Evolutionary conservation across 2,113 vertebrate genomes (phyloP), one percentile per base, ranked within the genome.

Genomic region (Archocentrus centrarchus): DNA sequence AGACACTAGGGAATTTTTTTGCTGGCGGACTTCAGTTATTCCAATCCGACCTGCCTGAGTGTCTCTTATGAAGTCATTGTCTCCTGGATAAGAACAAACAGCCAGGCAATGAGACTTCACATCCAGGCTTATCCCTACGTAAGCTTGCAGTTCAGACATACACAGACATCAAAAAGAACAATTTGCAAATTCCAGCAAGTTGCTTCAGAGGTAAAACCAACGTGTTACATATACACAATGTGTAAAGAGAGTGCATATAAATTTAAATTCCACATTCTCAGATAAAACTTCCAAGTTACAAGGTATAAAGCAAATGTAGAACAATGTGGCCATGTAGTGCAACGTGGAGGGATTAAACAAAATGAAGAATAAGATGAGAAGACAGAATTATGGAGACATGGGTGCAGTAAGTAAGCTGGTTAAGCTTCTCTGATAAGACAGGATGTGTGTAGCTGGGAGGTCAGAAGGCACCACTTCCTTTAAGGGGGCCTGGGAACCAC

Each of bases 401-500:
- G 6, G 22, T 84, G 58, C 57, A 75, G 39, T 47, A 32, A 78
- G 59, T 89, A 90, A 90, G 81, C 85, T 85, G 24, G 88, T 87
- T 92, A 84, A 87, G 88, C 82, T 83, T 82, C 53, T 77, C 59
- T 81, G 91, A 94, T 94, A 91, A 90, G 90, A 91, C 94, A 93
- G 93, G 92, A 94, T 93, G 91, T 93, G 88, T 82, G 85, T 91
- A 85, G 88, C 86, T 85, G 37, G 55, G 79, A 87, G 95, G 95
- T 95, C 94, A 95, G 83, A 93, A 95, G 94, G 93, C 95, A 94
- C 88, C 70, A 93, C 94, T 96, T 96, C 94, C 96, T 95, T 91
- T 86, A 83, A 92, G 22, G 61, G 94, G 85, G 94, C 95, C 93
- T 96, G 95, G 92, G 95, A 96, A 96, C 91, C 88, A 90, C 32